Conservation (phyloP, 2,888 invertebrate genomes). For the Hetaerina titia region DNA sequence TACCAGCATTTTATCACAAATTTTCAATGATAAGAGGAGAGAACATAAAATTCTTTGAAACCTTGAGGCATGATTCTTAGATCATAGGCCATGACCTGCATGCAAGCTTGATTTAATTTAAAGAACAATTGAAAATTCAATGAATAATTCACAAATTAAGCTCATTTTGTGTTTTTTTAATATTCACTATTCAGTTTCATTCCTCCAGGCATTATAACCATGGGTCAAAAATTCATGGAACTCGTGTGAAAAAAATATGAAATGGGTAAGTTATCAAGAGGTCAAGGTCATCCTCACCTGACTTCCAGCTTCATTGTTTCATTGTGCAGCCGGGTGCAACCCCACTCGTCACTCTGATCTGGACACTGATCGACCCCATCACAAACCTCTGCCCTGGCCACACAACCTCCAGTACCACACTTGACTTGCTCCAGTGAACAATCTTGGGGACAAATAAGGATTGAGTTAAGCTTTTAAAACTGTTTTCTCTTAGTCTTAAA, state of each 20-base stretch:
- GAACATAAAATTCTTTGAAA: no score
- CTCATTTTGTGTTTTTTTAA: background rate
- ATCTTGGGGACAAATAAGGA: constrained; percentile 74
- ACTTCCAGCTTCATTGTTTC: constrained; percentile 71
- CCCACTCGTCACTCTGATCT: constrained; percentile 83
- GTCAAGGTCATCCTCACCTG: constrained; percentile 69
- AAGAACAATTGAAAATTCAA: background rate
- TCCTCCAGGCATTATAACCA: background rate
- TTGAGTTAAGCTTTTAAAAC: background rate
- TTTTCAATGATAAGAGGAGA: no score
- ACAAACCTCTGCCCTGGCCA: constrained; percentile 78
- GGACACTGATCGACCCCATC: constrained; percentile 82
- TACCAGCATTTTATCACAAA: no score
- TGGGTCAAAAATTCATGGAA: no score
- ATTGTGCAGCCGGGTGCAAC: constrained; percentile 76
- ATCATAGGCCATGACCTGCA: no score
- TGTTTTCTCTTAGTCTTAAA: background rate
- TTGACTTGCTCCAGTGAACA: constrained; percentile 80
- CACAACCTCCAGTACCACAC: constrained; percentile 81
- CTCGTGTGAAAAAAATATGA: no score
- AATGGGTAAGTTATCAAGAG: no score
- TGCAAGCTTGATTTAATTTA: background rate
- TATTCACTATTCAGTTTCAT: background rate
- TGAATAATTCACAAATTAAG: no score
- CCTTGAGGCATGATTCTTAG: no score